Evolutionary conservation across 2,113 vertebrate species (phyloP).

Genomic region (Pungitius pungitius): DNA sequence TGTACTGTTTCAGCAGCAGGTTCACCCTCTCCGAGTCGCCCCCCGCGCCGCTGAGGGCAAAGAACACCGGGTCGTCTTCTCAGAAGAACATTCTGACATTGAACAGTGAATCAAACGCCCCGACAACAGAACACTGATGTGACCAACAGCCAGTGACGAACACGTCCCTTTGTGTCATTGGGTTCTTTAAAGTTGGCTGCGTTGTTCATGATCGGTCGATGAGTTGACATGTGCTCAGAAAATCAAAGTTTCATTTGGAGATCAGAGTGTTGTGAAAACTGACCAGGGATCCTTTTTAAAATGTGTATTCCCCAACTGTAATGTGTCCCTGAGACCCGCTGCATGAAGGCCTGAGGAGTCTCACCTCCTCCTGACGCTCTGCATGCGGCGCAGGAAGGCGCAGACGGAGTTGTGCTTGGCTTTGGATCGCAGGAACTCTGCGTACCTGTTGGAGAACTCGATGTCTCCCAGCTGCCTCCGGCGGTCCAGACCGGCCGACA

Average conservation of each 20-base stretch:
- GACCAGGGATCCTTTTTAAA: neutral
- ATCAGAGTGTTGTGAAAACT: neutral
- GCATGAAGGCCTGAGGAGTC: too few species aligned
- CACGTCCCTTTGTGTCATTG: too few species aligned
- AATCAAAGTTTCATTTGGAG: neutral
- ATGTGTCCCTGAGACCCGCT: too few species aligned
- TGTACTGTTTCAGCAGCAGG: slow-evolving; percentile 77
- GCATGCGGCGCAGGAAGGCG: slow-evolving; percentile 76
- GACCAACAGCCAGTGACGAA: too few species aligned
- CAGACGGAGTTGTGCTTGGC: slow-evolving; percentile 81
- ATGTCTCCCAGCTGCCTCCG: slow-evolving; percentile 82
- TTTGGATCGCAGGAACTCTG: slow-evolving; percentile 81
- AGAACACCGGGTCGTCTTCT: neutral
- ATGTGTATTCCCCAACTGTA: too few species aligned
- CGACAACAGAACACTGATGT: neutral
- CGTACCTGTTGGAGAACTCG: slow-evolving; percentile 83
- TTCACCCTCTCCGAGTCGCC: slow-evolving; percentile 75
- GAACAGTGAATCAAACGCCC: neutral
- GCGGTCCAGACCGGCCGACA: slow-evolving; percentile 67
- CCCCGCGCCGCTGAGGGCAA: slow-evolving; percentile 57
- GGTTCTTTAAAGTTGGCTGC: too few species aligned
- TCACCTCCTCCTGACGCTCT: slow-evolving; percentile 77
- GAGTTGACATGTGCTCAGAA: neutral
- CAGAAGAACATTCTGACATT: neutral
- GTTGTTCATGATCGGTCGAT: neutral